Base-by-base conservation (phyloP, 2,113 vertebrate species). In the Sinosuthora webbiana region DNA sequence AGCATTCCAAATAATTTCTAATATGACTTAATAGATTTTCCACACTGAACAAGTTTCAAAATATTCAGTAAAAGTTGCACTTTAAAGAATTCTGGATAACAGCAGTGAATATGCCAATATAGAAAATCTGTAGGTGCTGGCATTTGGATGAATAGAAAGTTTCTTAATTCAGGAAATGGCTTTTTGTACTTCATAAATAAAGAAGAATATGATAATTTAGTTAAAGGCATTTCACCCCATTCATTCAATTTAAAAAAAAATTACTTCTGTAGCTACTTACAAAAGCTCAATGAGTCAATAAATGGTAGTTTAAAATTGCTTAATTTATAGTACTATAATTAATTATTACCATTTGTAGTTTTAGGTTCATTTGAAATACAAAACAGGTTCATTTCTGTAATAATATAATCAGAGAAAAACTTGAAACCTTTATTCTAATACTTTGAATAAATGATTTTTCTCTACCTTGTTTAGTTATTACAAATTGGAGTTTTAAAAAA, bases 61-160 rank as follows among this genome's bases (percentile, higher is more conserved):
- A 76, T 82, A 15, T 79, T 84, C 49, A 82, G 41, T 45, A 42
- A 8, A 92, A 89, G 27, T 47, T 89, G 17, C 14, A 17, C 41
- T 60, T 13, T 64, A 30, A n/a, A 69, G 41, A 85, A 83, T 94
- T 89, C 57, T 73, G 65, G 37, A 14, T 82, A 87, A 24, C 57
- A 76, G 45, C 53, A 91, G 42, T 73, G 37, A 78, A 84, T 57
- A 45, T 49, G 62, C 57, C 84, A 67, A 79, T 87, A 95, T 71
- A 92, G 93, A 94, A 96, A 91, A 70, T 82, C 80, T 91, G 81
- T 96, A 94, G 82, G 70, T 97, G 93, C 78, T 93, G 83, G 80
- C 81, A 95, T 89, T 94, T 95, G 83, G 53, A 89, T 92, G 84
- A 87, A 89, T 49, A 94, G 41, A 87, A 91, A 87, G 31, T 87